These are phyloP conservation scores for Eriocheir sinensis DNA, from an alignment of 1,140 invertebrate genomes.

Conservation along the genomic window DNA sequence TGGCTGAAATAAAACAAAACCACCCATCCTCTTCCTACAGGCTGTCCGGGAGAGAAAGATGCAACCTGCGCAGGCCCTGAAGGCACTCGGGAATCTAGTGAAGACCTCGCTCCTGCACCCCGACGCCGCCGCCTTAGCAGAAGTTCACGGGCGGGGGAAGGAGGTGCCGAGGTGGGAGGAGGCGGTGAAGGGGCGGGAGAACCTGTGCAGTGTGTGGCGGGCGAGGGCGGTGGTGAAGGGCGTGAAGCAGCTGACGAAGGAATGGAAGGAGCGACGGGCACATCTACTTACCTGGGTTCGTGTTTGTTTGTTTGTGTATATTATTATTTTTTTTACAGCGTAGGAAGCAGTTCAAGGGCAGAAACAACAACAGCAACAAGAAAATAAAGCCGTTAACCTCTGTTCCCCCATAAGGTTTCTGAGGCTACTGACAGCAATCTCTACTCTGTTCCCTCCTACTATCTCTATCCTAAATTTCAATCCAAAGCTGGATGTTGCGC, in stretches of 20 bases:
- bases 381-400: no score
- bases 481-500: no score
- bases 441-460: no score
- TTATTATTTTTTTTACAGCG: no score
- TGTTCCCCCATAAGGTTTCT: no score
- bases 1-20: no score
- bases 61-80: constrained; percentile 49
- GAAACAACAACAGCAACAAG: no score
- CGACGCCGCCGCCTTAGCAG: not conserved
- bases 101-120: constrained; percentile 14
- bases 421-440: no score
- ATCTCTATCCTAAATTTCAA: no score
- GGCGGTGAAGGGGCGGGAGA: not conserved
- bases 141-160: not conserved
- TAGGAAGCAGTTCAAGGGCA: no score
- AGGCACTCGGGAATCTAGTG: not conserved
- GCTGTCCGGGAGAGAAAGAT: not conserved
- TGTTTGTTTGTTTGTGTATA: not conserved
- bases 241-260: constrained; percentile 24
- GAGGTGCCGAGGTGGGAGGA: not conserved
- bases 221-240: not conserved
- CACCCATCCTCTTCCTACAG: no score
- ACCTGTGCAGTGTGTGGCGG: constrained; percentile 29
- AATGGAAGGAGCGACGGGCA: constrained; percentile 38
- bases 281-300: constrained; percentile 51